These are phyloP conservation scores for Drosophila rhopaloa DNA, from an alignment of 1,140 invertebrate genomes.

Conservation along the genomic window DNA sequence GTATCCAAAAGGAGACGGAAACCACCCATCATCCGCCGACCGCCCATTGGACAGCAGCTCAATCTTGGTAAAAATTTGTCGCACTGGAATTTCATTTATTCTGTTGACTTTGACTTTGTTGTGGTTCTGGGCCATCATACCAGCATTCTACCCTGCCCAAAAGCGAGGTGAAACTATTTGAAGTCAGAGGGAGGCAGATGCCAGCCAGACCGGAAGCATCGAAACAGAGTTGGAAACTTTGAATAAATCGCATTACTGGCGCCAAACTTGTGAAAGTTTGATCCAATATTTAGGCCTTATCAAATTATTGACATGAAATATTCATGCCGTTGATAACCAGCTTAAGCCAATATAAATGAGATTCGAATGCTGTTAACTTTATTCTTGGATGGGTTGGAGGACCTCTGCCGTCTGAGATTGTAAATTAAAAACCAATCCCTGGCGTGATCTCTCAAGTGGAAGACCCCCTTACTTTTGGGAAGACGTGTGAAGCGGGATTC, in stretches of 20 bases:
- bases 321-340: not conserved
- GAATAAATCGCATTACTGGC: conserved; percentile 14
- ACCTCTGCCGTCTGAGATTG: not conserved
- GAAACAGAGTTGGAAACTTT: not conserved
- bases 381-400: not conserved
- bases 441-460: conserved; percentile 20
- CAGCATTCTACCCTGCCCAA: not conserved
- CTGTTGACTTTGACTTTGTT: conserved; percentile 32
- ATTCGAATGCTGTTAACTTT: not conserved
- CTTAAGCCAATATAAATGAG: not conserved
- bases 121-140: conserved; percentile 7
- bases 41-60: conserved; percentile 5
- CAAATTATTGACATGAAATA: conserved; percentile 3
- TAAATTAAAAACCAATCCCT: conserved; percentile 34
- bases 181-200: not conserved
- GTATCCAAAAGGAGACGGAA: not conserved
- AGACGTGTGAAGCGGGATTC: not conserved
- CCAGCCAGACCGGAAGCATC: not conserved
- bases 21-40: not conserved
- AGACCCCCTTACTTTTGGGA: not conserved
- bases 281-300: conserved; percentile 14
- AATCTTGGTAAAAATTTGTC: conserved; percentile 33
- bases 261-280: conserved; percentile 17
- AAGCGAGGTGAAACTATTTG: conserved; percentile 1
- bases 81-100: conserved; percentile 42